phyloP scores from a whole-genome alignment of 2,797 vertebrate genomes.

The Lepus townsendii region DNA sequence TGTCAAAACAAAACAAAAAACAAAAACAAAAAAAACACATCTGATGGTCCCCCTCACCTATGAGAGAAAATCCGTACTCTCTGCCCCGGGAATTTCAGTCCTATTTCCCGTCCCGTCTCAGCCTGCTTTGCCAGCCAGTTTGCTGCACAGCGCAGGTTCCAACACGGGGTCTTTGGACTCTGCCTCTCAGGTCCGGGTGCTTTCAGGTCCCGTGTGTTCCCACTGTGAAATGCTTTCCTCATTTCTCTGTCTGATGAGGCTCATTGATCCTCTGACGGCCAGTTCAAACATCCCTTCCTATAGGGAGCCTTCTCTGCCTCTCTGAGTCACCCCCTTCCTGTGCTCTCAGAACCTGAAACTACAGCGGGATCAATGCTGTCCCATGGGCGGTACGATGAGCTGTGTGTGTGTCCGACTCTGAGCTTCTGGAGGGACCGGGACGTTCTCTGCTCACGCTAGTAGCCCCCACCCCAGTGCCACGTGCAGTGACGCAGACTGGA shows the following conservation, averaged over 20 bases:
- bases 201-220: not conserved
- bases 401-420: not conserved
- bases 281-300: not conserved
- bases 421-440: not conserved
- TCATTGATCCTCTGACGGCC: not conserved
- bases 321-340: not conserved
- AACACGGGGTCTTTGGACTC: not conserved
- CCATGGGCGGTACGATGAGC: not conserved
- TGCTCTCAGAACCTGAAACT: not conserved
- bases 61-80: not conserved
- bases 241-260: not conserved
- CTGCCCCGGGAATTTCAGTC: not conserved
- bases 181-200: not conserved
- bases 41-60: not conserved
- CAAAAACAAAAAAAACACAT: no score
- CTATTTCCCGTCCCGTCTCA: not conserved
- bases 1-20: no score
- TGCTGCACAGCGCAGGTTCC: not conserved
- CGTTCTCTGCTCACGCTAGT: not conserved
- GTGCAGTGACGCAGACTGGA: not conserved
- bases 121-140: not conserved
- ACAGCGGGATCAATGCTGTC: not conserved
- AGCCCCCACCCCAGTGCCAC: not conserved
- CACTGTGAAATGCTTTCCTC: not conserved
- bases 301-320: not conserved